A percentile compares a stretch with the other conserved stretches of the same genome.
phyloP scores from a whole-genome alignment of 2,113 vertebrate species.

The Bubo blakistoni region DNA sequence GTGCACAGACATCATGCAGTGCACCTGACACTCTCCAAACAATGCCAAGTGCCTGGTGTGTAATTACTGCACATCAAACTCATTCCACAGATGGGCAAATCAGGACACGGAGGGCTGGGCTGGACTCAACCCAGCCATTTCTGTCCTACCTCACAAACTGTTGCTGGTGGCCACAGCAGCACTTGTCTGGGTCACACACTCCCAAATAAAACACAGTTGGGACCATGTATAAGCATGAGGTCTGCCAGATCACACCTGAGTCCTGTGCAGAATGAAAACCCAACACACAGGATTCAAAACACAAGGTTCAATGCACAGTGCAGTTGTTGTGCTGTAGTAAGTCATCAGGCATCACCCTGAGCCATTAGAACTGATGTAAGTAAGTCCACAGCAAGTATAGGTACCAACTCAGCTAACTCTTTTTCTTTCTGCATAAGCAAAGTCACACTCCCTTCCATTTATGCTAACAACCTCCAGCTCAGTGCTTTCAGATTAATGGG shows the following conservation, averaged over 20 bases:
- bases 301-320: neutral
- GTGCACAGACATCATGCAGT: neutral
- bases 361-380: neutral
- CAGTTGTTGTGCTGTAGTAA: neutral
- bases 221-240: fast-evolving
- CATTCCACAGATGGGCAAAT: neutral
- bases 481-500: neutral
- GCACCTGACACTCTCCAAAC: neutral
- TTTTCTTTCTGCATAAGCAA: neutral
- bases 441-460: neutral
- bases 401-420: neutral
- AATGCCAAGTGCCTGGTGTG: neutral
- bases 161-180: neutral
- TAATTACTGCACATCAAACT: neutral
- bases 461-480: neutral
- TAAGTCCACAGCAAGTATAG: neutral
- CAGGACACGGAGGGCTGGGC: neutral
- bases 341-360: neutral
- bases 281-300: neutral
- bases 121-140: neutral
- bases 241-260: neutral
- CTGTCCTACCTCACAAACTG: neutral
- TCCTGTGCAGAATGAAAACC: neutral
- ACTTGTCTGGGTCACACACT: neutral
- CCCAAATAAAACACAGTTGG: neutral